Conservation (phyloP, 2,888 invertebrate genomes). For the Chrysolina oricalcia region DNA sequence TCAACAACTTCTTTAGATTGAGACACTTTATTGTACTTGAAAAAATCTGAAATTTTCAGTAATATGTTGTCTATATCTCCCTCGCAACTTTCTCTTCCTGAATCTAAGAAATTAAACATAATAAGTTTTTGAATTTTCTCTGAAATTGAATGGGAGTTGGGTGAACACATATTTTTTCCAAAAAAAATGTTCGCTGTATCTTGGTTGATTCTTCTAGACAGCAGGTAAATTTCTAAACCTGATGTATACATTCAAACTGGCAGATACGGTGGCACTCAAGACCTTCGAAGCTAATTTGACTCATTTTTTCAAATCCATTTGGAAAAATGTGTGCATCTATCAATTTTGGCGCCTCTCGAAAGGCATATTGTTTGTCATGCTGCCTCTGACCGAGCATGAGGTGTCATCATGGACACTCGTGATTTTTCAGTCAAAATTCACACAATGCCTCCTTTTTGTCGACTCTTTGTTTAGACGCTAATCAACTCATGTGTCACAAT, state of each 20-base stretch:
- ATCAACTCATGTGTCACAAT: too few relatives aligned
- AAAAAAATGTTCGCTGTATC: conserved; percentile 22
- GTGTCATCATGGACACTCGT: too few relatives aligned
- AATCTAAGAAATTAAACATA: conserved; percentile 22
- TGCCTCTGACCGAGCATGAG: too few relatives aligned
- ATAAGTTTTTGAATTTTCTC: conserved; percentile 1
- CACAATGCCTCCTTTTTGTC: too few relatives aligned
- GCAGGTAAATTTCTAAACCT: conserved; percentile 11
- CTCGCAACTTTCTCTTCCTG: conserved; percentile 35
- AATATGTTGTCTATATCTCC: conserved; percentile 31
- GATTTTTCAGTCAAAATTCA: too few relatives aligned
- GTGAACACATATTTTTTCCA: conserved; percentile 23
- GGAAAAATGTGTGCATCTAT: conserved; percentile 7
- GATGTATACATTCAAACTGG: background rate
- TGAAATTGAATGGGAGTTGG: conserved; percentile 33
- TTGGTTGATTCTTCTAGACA: conserved; percentile 20
- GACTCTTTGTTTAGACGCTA: too few relatives aligned
- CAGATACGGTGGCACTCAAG: conserved; percentile 8
- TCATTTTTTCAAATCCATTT: conserved; percentile 16
- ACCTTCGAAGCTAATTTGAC: conserved; percentile 8
- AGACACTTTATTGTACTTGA: background rate
- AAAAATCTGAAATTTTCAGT: conserved; percentile 22
- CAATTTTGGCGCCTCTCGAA: conserved; percentile 7
- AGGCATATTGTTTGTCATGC: conserved; percentile 12
- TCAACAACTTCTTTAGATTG: conserved; percentile 1